phyloP scores from a whole-genome alignment of 2,113 vertebrate species.

The Rutilus rutilus region DNA sequence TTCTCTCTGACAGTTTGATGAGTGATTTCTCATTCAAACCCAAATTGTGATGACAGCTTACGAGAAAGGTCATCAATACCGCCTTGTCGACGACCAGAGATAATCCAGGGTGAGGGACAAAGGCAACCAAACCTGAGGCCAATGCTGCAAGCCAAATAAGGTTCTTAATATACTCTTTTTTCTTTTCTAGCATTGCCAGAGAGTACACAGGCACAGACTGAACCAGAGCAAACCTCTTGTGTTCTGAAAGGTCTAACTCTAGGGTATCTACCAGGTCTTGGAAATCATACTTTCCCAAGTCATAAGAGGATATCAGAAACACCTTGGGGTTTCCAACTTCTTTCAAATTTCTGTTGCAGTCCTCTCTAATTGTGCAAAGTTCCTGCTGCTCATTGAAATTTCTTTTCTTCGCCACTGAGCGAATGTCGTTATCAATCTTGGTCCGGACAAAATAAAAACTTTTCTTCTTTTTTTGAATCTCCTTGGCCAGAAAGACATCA shows the following conservation, averaged over 20 bases:
- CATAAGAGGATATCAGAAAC: conserved; percentile 56
- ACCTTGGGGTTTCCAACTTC: conserved; percentile 39
- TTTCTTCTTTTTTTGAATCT: conserved; percentile 54
- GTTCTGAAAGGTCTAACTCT: conserved; percentile 45
- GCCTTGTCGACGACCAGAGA: not conserved
- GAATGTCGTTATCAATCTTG: conserved; percentile 64
- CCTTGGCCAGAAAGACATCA: conserved; percentile 52
- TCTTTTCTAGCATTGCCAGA: conserved; percentile 16
- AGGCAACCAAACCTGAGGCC: not conserved
- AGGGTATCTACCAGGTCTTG: conserved; percentile 47
- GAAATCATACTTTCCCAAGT: conserved; percentile 58
- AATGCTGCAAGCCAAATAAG: not conserved
- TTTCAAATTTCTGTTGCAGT: conserved; percentile 54
- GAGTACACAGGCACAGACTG: conserved; percentile 48
- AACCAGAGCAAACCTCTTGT: conserved; percentile 52
- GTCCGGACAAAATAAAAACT: conserved; percentile 62
- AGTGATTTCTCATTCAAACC: conserved; percentile 22
- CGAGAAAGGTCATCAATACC: not conserved
- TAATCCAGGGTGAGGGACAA: not conserved
- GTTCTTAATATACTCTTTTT: conserved; percentile 18
- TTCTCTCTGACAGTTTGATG: not conserved
- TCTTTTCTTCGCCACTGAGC: not conserved
- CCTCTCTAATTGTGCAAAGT: conserved; percentile 43
- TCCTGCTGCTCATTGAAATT: not conserved
- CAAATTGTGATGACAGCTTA: not conserved